Conservation (phyloP, 2,888 invertebrate species). For the Julus scandinavius region DNA sequence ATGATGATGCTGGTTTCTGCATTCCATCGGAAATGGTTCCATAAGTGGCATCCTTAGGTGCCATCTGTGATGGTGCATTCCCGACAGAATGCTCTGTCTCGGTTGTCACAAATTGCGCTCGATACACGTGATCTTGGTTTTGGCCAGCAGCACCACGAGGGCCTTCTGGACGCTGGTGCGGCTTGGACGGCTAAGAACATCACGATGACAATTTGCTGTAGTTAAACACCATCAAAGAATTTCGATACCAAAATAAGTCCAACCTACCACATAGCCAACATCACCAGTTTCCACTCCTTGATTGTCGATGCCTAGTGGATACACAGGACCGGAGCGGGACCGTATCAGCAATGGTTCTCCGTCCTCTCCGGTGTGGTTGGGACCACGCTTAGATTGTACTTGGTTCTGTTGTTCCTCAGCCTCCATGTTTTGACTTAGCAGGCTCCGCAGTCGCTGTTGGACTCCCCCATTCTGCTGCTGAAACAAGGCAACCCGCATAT, state of each 20-base stretch:
- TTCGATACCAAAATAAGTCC: background rate
- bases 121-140: background rate
- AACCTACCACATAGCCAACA: conserved; percentile 56
- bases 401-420: background rate
- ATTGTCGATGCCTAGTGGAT: conserved; percentile 58
- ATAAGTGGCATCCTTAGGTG: background rate
- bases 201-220: background rate
- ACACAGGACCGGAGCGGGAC: conserved; percentile 53
- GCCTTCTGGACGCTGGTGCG: conserved; percentile 54
- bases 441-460: conserved; percentile 40
- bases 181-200: conserved; percentile 55
- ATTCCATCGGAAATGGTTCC: background rate
- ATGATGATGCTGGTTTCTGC: background rate
- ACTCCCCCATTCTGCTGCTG: conserved; percentile 31
- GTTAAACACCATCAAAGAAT: background rate
- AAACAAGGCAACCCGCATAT: background rate
- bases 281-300: conserved; percentile 52
- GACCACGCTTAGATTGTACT: background rate
- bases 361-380: background rate
- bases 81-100: conserved; percentile 19
- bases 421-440: conserved; percentile 12
- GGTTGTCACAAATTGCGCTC: background rate
- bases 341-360: conserved; percentile 57
- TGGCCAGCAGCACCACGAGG: conserved; percentile 53
- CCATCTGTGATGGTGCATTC: background rate